A percentile compares a stretch with the other conserved stretches of the same genome.
These are phyloP conservation scores for Chaenogobius annularis DNA, from an alignment of 2,113 vertebrate genomes.

Conservation along the genomic window DNA sequence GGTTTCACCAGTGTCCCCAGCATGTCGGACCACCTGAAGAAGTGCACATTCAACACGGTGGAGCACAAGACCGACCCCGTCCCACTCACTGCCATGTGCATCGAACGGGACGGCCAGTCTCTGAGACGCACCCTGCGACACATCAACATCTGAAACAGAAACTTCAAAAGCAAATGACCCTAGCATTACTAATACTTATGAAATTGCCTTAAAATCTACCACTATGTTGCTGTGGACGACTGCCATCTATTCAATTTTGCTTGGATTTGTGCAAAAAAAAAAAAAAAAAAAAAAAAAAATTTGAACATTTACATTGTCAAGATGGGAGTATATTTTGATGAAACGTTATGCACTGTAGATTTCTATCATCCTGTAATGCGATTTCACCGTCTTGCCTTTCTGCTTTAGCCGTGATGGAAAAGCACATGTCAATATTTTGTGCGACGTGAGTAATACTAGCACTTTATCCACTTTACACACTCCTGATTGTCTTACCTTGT, in stretches of 20 bases:
- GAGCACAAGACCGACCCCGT: slow-evolving; percentile 90
- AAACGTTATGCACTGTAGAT: slow-evolving; percentile 63
- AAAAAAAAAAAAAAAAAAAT: too few relatives aligned
- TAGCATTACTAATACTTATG: slow-evolving; percentile 34
- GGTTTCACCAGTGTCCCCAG: slow-evolving; percentile 90
- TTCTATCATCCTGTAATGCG: slow-evolving; percentile 61
- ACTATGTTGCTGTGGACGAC: slow-evolving; percentile 50
- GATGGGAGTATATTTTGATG: slow-evolving; percentile 56
- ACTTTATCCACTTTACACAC: slow-evolving; percentile 48
- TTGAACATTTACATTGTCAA: slow-evolving; percentile 47
- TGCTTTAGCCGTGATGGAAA: slow-evolving; percentile 36
- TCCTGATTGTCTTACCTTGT: slow-evolving; percentile 13
- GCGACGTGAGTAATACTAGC: slow-evolving; percentile 51
- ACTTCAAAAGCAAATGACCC: slow-evolving; percentile 60
- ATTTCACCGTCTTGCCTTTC: slow-evolving; percentile 53
- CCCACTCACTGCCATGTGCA: slow-evolving; percentile 94
- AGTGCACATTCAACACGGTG: slow-evolving; percentile 88
- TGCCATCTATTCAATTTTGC: slow-evolving; percentile 32
- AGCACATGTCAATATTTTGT: slow-evolving; percentile 43
- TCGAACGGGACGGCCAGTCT: slow-evolving; percentile 86
- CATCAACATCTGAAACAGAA: slow-evolving; percentile 72
- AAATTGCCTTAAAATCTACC: slow-evolving; percentile 86
- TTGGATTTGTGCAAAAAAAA: slow-evolving; percentile 70
- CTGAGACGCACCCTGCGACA: slow-evolving; percentile 82
- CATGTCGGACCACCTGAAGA: slow-evolving; percentile 96